Conservation (phyloP, 2,888 invertebrate species). For the Morpho achilles region DNA sequence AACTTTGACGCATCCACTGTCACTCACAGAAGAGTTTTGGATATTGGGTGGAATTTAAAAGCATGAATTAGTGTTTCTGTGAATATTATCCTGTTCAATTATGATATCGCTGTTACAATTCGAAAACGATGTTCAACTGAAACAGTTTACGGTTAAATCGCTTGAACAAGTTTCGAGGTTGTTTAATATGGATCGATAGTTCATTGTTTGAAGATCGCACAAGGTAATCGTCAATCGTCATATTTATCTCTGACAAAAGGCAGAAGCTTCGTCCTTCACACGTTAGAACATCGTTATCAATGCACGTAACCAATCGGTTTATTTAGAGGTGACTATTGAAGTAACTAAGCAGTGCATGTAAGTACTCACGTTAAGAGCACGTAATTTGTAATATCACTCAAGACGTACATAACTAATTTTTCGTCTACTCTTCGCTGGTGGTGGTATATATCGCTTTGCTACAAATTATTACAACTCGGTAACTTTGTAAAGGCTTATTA, state of each 20-base stretch:
- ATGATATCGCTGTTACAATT: slow-evolving; percentile 11
- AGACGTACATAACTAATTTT: slow-evolving; percentile 41
- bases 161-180: slow-evolving; percentile 27
- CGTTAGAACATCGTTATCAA: slow-evolving; percentile 70
- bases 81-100: slow-evolving; percentile 3
- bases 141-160: not conserved
- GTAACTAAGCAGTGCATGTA: slow-evolving; percentile 68
- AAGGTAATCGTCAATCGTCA: slow-evolving; percentile 63
- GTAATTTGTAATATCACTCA: slow-evolving; percentile 36
- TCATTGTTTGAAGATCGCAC: slow-evolving; percentile 43
- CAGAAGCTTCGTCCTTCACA: slow-evolving; percentile 66
- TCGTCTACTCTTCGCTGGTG: slow-evolving; percentile 48
- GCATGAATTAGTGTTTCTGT: slow-evolving; percentile 14
- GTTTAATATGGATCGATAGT: slow-evolving; percentile 41
- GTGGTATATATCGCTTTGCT: slow-evolving; percentile 45
- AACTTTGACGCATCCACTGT: no score
- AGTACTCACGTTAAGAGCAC: slow-evolving; percentile 50
- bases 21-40: no score
- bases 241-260: slow-evolving; percentile 68
- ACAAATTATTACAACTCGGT: slow-evolving; percentile 31
- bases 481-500: slow-evolving; percentile 50
- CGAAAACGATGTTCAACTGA: slow-evolving; percentile 10
- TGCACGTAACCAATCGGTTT: slow-evolving; percentile 65
- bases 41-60: slow-evolving; percentile 6
- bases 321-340: slow-evolving; percentile 69